Evolutionary conservation across 2,888 invertebrate species (phyloP).

Genomic region (Sthenelais limicola): DNA sequence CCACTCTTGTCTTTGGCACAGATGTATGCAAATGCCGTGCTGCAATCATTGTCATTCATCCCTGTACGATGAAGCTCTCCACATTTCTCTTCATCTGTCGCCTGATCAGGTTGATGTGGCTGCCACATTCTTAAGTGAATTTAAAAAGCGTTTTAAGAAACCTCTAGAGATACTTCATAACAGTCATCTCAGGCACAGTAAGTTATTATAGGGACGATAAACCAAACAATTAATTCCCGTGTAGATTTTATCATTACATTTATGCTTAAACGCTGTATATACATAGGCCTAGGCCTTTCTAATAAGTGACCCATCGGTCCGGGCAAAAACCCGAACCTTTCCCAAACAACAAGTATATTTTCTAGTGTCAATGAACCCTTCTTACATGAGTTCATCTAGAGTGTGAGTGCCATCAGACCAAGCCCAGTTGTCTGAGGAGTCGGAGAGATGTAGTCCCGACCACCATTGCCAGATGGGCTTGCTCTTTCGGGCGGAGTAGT

Average conservation of each 20-base stretch:
- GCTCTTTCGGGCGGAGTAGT: no score
- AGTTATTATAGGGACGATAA: no score
- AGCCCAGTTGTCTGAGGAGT: slow-evolving; percentile 1
- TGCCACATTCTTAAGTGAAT: slow-evolving; percentile 4
- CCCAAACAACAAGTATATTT: no score
- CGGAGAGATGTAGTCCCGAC: slow-evolving; percentile 2
- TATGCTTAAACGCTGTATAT: no score
- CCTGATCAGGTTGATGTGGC: slow-evolving; percentile 12
- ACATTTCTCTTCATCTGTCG: slow-evolving; percentile 4
- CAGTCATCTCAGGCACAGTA: no score
- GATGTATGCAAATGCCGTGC: slow-evolving; percentile 17
- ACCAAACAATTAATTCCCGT: no score
- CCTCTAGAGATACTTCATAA: no score
- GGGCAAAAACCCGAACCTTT: no score
- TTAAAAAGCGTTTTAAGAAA: no score
- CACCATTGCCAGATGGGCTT: slow-evolving; percentile 30
- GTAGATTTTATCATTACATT: no score
- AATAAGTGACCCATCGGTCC: background rate
- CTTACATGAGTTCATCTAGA: slow-evolving; percentile 14
- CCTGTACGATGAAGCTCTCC: slow-evolving; percentile 12
- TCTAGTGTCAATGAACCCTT: no score
- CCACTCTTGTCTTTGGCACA: background rate
- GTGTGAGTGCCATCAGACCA: slow-evolving; percentile 18
- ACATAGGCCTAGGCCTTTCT: no score
- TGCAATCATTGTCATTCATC: slow-evolving; percentile 15